phyloP scores from a whole-genome alignment of 2,888 invertebrate species.

The Cantharis rufa region DNA sequence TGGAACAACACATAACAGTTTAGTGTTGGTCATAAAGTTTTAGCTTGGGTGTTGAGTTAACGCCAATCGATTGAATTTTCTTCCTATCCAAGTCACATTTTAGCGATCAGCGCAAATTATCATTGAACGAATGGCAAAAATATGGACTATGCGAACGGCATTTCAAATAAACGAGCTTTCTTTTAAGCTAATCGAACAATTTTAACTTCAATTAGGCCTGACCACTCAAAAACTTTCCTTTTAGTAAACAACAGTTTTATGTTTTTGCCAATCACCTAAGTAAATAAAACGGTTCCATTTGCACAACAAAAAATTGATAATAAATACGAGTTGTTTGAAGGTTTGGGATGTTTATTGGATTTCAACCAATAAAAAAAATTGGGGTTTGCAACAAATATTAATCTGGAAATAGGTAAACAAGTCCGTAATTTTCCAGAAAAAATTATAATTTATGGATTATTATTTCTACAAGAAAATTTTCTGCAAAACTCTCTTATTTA shows the following conservation, averaged over 20 bases:
- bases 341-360: not conserved
- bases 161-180: constrained; percentile 26
- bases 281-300: not conserved
- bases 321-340: not conserved
- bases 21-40: constrained; percentile 26
- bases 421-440: not conserved
- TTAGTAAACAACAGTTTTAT: not conserved
- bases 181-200: constrained; percentile 19
- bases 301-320: not conserved
- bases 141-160: constrained; percentile 44
- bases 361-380: not conserved
- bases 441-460: not conserved
- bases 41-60: constrained; percentile 26
- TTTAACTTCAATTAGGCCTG: not conserved
- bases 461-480: no score
- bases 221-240: not conserved
- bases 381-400: not conserved
- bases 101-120: constrained; percentile 49
- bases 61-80: constrained; percentile 29
- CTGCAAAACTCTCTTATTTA: not conserved
- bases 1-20: constrained; percentile 28
- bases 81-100: constrained; percentile 49
- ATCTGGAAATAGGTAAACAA: not conserved
- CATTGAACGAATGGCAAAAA: constrained; percentile 47
- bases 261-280: not conserved